These are phyloP conservation scores for Cavia aperea DNA, from an alignment of 2,113 vertebrate species.

Conservation along the genomic window DNA sequence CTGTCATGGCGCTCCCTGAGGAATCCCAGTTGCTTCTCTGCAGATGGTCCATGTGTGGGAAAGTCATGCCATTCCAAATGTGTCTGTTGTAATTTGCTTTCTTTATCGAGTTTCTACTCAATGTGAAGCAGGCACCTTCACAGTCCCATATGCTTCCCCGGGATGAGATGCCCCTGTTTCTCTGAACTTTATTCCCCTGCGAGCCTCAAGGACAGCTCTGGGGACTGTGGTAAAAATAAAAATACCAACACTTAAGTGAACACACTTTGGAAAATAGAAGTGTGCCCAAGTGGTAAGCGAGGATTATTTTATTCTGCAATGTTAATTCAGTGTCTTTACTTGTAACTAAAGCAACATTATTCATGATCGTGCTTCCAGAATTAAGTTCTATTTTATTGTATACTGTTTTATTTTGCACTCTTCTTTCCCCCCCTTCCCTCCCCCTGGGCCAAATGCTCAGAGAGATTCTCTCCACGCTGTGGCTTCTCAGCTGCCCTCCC, in stretches of 20 bases:
- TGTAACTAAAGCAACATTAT: neutral
- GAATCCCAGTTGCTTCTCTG: neutral
- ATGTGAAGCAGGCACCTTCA: neutral
- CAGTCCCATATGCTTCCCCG: neutral
- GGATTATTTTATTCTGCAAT: conserved; percentile 2
- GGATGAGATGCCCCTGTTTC: neutral
- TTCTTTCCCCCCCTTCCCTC: neutral
- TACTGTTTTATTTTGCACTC: neutral
- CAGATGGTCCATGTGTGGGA: neutral
- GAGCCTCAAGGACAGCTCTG: neutral
- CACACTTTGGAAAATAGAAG: neutral
- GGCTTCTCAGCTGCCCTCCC: conserved; percentile 28
- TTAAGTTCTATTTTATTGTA: neutral
- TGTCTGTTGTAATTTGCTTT: neutral
- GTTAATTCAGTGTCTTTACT: neutral
- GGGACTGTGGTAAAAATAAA: neutral
- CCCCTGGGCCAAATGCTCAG: neutral
- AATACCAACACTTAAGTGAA: neutral
- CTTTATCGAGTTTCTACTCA: neutral
- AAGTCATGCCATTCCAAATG: neutral
- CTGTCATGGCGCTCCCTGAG: accelerated
- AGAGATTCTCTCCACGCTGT: neutral
- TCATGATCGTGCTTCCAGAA: neutral
- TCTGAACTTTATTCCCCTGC: neutral
- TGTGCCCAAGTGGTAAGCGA: neutral